Evolutionary conservation across 1,140 invertebrate genomes (phyloP).

Genomic region (Planococcus citri): DNA sequence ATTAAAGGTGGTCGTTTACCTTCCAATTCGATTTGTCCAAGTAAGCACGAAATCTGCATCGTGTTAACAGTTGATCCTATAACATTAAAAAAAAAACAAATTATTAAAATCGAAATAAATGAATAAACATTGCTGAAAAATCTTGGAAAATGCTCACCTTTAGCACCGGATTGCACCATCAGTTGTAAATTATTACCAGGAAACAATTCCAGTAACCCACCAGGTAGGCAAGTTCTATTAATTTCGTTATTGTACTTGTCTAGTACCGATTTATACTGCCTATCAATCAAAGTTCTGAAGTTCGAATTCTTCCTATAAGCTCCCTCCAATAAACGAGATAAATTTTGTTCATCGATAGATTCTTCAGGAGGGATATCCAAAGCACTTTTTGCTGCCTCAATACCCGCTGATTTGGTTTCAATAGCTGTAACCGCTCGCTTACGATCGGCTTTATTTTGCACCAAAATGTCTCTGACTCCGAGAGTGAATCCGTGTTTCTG

Average conservation of each 20-base stretch:
- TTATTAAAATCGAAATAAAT: no score
- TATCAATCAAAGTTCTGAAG: constrained; percentile 67
- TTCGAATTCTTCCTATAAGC: constrained; percentile 59
- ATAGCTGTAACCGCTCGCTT: constrained; percentile 58
- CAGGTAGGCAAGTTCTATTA: constrained; percentile 65
- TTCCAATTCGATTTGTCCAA: constrained; percentile 98
- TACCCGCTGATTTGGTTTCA: constrained; percentile 44
- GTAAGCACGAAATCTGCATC: constrained; percentile 91
- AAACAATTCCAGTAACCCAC: constrained; percentile 72
- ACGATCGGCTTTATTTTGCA: constrained; percentile 54
- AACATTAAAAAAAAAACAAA: constrained; percentile 31
- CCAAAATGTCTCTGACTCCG: constrained; percentile 87
- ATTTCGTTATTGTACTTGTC: constrained; percentile 82
- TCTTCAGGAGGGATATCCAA: constrained; percentile 51
- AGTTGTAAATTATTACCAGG: constrained; percentile 92
- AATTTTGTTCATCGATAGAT: constrained; percentile 35
- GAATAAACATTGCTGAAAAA: neutral
- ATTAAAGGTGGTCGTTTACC: constrained; percentile 90
- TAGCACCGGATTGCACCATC: constrained; percentile 97
- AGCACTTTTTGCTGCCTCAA: constrained; percentile 50
- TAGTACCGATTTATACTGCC: constrained; percentile 69
- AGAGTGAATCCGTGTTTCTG: constrained; percentile 86
- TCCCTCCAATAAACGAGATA: constrained; percentile 55
- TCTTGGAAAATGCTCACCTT: constrained; percentile 46
- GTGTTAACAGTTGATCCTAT: constrained; percentile 93